A percentile compares a stretch with the other conserved stretches of the same genome.
These are phyloP conservation scores for Lethrus apterus DNA, from an alignment of 1,140 invertebrate species.

Conservation along the genomic window DNA sequence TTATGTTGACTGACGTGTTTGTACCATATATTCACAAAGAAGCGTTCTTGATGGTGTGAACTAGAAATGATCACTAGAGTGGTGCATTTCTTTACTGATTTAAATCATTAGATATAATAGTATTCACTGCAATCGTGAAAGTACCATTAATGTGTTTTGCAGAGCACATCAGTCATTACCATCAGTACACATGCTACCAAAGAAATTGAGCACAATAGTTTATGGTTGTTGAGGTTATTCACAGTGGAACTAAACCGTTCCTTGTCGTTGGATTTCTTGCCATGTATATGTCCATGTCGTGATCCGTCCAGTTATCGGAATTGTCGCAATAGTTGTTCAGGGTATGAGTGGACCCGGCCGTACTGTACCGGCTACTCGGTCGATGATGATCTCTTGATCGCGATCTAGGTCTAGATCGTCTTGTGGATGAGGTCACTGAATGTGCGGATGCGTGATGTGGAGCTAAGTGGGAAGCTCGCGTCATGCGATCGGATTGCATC, in stretches of 20 bases:
- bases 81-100: too few species aligned
- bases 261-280: slow-evolving; percentile 80
- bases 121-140: too few species aligned
- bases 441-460: slow-evolving; percentile 41
- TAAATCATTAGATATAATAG: too few species aligned
- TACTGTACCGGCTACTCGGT: slow-evolving; percentile 57
- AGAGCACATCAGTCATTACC: too few species aligned
- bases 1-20: too few species aligned
- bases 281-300: slow-evolving; percentile 94
- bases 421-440: slow-evolving; percentile 53
- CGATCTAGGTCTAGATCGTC: slow-evolving; percentile 57
- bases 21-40: too few species aligned
- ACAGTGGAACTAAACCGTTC: slow-evolving; percentile 71
- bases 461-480: slow-evolving; percentile 56
- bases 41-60: too few species aligned
- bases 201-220: too few species aligned
- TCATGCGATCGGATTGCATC: slow-evolving; percentile 69
- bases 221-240: slow-evolving; percentile 1
- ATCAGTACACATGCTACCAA: too few species aligned
- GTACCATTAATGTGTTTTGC: too few species aligned
- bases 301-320: slow-evolving; percentile 89
- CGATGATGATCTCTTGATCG: slow-evolving; percentile 52
- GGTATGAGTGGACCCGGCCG: slow-evolving; percentile 66
- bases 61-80: too few species aligned
- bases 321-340: slow-evolving; percentile 80